A percentile compares a stretch with the other conserved stretches of the same genome.
phyloP scores from a whole-genome alignment of 2,888 invertebrate species.

The Homarus gammarus region DNA sequence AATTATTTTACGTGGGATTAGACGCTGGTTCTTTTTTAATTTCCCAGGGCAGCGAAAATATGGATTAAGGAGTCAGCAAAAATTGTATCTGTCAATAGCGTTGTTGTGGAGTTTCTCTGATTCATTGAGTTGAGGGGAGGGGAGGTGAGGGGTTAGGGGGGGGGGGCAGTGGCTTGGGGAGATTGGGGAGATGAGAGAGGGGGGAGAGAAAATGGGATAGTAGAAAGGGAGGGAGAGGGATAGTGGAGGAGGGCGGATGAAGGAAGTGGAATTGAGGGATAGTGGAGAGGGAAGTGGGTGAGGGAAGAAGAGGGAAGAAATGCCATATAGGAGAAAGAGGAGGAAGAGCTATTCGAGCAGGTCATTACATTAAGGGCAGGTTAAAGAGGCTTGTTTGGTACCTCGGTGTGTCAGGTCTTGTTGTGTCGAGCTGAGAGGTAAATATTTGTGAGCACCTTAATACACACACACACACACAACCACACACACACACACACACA shows the following conservation, averaged over 20 bases:
- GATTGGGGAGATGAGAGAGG: background rate
- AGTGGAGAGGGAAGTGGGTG: background rate
- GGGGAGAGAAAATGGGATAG: background rate
- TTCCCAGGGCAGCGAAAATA: slow-evolving; percentile 72
- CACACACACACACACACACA: no score
- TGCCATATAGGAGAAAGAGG: background rate
- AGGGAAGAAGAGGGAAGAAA: background rate
- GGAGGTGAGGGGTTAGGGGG: background rate
- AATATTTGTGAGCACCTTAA: background rate
- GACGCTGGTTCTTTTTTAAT: slow-evolving; percentile 70
- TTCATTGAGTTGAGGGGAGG: slow-evolving; percentile 49
- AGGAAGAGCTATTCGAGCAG: background rate
- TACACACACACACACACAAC: no score
- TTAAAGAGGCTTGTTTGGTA: background rate
- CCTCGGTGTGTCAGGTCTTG: no score
- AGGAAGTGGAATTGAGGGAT: background rate
- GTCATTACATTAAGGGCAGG: background rate
- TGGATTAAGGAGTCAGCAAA: slow-evolving; percentile 73
- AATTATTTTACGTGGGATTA: slow-evolving; percentile 72
- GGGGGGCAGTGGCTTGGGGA: background rate
- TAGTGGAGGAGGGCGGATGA: background rate
- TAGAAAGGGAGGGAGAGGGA: background rate
- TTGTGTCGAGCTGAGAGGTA: no score
- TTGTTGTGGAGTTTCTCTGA: slow-evolving; percentile 54
- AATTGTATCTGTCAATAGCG: slow-evolving; percentile 67